Evolutionary conservation across 1,140 invertebrate genomes (phyloP).

Genomic region (Ips typographus): DNA sequence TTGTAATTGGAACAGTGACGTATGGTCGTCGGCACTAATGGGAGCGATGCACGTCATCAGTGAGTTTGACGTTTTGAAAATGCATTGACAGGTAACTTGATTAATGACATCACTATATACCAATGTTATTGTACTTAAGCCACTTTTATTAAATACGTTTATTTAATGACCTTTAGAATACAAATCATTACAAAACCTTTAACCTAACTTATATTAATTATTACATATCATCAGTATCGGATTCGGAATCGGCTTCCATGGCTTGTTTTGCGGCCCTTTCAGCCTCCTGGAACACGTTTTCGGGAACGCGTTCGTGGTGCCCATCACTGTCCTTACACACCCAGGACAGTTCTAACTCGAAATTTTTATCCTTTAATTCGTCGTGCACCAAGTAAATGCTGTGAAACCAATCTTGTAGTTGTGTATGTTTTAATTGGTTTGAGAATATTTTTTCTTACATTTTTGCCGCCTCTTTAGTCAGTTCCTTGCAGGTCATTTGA

Average conservation of each 20-base stretch:
- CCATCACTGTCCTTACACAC: constrained; percentile 83
- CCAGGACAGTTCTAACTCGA: constrained; percentile 97
- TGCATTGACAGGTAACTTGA: too few relatives aligned
- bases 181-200: constrained; percentile 1
- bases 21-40: too few relatives aligned
- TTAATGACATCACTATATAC: background rate
- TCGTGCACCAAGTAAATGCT: constrained; percentile 97
- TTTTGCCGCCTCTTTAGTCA: constrained; percentile 93
- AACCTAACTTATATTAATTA: background rate
- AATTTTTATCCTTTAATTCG: constrained; percentile 97
- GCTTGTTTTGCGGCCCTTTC: constrained; percentile 79
- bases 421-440: background rate
- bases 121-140: background rate
- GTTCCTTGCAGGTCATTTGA: constrained; percentile 80
- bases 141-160: constrained; percentile 1
- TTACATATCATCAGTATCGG: constrained; percentile 76
- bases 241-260: constrained; percentile 82
- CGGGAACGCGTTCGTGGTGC: constrained; percentile 71
- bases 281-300: constrained; percentile 66
- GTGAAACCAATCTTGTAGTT: constrained; percentile 12
- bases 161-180: constrained; percentile 1
- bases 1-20: too few relatives aligned
- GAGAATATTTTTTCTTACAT: constrained; percentile 76
- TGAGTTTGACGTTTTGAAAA: too few relatives aligned
- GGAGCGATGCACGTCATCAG: too few relatives aligned